phyloP scores from a whole-genome alignment of 2,888 invertebrate species.

The Loripinus fragilis region DNA sequence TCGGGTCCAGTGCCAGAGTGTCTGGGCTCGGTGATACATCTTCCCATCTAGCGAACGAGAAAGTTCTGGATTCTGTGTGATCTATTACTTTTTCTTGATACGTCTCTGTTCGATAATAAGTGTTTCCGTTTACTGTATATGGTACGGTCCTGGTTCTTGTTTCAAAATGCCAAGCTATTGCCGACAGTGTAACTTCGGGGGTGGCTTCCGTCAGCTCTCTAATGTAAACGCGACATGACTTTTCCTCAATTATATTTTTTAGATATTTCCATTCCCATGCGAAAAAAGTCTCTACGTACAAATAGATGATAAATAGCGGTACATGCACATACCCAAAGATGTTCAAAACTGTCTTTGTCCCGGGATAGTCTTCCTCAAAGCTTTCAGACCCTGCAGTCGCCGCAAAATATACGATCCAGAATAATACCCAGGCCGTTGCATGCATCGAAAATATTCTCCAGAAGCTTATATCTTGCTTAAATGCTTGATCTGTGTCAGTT shows the following conservation, averaged over 20 bases:
- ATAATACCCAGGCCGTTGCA: neutral
- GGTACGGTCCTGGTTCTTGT: neutral
- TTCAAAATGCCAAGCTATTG: conserved; percentile 7
- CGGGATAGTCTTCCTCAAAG: neutral
- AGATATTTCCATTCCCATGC: conserved; percentile 9
- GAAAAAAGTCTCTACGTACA: conserved; percentile 7
- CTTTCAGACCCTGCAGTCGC: neutral
- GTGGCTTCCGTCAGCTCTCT: neutral
- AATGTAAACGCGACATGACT: neutral
- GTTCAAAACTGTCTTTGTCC: neutral
- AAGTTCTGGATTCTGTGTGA: neutral
- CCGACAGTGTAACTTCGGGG: neutral
- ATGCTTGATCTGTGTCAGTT: neutral
- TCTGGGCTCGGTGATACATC: conserved; percentile 12
- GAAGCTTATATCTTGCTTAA: neutral
- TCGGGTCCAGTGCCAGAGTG: neutral
- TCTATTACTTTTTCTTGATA: conserved; percentile 9
- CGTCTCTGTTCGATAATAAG: neutral
- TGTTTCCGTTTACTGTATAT: neutral
- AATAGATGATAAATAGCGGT: neutral
- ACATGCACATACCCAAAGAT: neutral
- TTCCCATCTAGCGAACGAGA: conserved; percentile 3
- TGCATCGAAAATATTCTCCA: conserved; percentile 5
- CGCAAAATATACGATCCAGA: neutral
- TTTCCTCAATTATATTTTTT: neutral